These are phyloP conservation scores for Popillia japonica DNA, from an alignment of 1,140 invertebrate species.

Conservation along the genomic window DNA sequence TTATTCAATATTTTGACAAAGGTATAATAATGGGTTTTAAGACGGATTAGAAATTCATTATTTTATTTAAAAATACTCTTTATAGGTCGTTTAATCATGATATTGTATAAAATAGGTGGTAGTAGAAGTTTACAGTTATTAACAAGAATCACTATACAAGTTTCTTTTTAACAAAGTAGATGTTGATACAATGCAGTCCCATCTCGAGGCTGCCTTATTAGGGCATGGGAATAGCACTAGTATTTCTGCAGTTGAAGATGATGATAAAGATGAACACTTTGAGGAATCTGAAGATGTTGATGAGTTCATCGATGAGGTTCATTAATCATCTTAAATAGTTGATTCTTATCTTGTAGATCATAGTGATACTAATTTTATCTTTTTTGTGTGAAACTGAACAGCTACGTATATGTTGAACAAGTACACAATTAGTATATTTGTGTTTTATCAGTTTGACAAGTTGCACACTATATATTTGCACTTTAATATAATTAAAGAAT, in stretches of 20 bases:
- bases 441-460: slow-evolving; percentile 2
- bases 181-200: slow-evolving; percentile 58
- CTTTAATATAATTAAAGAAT: background rate
- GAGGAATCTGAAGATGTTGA: slow-evolving; percentile 65
- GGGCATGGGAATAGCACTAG: slow-evolving; percentile 53
- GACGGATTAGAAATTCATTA: slow-evolving; percentile 2
- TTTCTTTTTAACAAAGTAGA: slow-evolving; percentile 38
- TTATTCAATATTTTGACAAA: slow-evolving; percentile 7
- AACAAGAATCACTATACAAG: slow-evolving; percentile 17
- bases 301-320: slow-evolving; percentile 68
- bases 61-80: slow-evolving; percentile 9
- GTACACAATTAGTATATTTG: background rate
- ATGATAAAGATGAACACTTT: slow-evolving; percentile 64
- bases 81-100: slow-evolving; percentile 27
- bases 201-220: slow-evolving; percentile 59
- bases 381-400: slow-evolving; percentile 1
- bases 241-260: slow-evolving; percentile 51
- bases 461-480: background rate
- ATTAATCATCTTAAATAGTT: slow-evolving; percentile 43
- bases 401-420: slow-evolving; percentile 1
- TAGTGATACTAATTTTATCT: background rate
- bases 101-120: slow-evolving; percentile 25
- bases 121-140: slow-evolving; percentile 17
- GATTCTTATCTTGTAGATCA: slow-evolving; percentile 40
- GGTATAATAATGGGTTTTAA: slow-evolving; percentile 25